Evolutionary conservation across 1,140 invertebrate species (phyloP).

Genomic region (Coptotermes formosanus): DNA sequence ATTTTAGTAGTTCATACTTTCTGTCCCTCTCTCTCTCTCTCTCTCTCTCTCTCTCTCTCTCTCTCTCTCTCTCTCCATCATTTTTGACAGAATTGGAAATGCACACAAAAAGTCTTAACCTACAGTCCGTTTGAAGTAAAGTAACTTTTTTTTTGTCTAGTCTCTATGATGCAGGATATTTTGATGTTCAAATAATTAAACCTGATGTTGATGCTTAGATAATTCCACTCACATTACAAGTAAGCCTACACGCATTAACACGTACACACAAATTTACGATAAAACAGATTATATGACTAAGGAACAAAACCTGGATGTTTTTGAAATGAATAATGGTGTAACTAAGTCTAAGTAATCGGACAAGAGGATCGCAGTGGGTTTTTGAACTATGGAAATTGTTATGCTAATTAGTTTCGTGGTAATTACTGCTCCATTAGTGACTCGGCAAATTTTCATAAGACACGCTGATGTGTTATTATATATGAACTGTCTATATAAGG

Average conservation of each 20-base stretch:
- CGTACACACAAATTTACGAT: too few species aligned
- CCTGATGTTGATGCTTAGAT: background rate
- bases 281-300: background rate
- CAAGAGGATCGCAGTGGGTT: background rate
- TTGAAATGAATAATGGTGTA: background rate
- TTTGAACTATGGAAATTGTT: slow-evolving; percentile 19
- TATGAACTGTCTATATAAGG: background rate
- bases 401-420: slow-evolving; percentile 6
- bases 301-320: background rate
- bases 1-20: background rate
- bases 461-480: slow-evolving; percentile 16
- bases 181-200: background rate
- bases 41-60: background rate
- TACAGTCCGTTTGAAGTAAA: background rate
- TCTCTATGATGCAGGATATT: background rate
- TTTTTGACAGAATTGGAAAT: slow-evolving; percentile 17
- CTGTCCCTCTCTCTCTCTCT: background rate
- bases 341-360: background rate
- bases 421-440: slow-evolving; percentile 18
- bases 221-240: too few species aligned
- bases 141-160: too few species aligned
- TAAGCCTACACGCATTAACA: too few species aligned
- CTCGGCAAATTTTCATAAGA: slow-evolving; percentile 16
- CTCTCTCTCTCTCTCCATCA: slow-evolving; percentile 9
- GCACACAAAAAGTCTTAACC: background rate